Evolutionary conservation across 2,888 invertebrate genomes (phyloP).

Genomic region (Drosophila kambysellisi): DNA sequence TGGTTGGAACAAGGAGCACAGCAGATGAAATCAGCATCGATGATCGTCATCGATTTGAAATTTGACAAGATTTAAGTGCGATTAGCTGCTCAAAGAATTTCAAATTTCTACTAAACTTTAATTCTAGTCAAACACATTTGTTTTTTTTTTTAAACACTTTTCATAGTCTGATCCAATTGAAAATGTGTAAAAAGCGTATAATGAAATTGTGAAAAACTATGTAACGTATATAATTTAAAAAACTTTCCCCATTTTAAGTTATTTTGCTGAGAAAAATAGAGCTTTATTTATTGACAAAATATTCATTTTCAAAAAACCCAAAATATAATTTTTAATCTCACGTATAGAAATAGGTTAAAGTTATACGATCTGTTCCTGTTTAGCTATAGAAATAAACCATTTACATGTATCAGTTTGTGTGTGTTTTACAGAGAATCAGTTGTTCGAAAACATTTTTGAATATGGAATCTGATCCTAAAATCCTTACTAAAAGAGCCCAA

Average conservation of each 20-base stretch:
- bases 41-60: neutral
- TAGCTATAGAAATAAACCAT: neutral
- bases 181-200: neutral
- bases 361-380: neutral
- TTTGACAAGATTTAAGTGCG: too few relatives aligned
- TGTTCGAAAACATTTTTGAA: neutral
- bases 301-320: neutral
- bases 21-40: slow-evolving; percentile 5
- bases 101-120: neutral
- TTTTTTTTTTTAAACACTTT: neutral
- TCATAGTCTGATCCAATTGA: neutral
- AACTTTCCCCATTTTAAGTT: neutral
- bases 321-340: neutral
- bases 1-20: slow-evolving; percentile 14
- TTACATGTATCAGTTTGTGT: neutral
- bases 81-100: neutral
- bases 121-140: neutral
- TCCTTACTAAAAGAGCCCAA: neutral
- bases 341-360: neutral
- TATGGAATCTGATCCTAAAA: neutral
- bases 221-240: neutral
- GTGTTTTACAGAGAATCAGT: neutral
- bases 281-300: neutral
- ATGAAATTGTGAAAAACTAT: neutral
- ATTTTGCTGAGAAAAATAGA: neutral